A percentile compares a stretch with the other conserved stretches of the same genome.
Conservation (phyloP, 2,797 vertebrate genomes). For the Eleutherodactylus coqui region DNA sequence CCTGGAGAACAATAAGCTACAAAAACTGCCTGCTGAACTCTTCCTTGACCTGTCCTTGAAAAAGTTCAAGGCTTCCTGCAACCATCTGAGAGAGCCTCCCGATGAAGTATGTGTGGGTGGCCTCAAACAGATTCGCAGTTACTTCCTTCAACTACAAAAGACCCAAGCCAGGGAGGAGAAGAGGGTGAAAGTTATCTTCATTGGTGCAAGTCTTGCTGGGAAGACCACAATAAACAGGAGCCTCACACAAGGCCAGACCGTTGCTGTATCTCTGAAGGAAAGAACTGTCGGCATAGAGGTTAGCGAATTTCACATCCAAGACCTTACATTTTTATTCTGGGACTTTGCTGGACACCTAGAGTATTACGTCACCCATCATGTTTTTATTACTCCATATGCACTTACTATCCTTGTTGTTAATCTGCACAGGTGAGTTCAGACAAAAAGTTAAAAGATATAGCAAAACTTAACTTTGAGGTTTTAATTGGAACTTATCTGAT, state of each 20-base stretch:
- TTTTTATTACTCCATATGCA: constrained; percentile 79
- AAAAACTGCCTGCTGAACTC: constrained; percentile 71
- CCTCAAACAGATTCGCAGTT: constrained; percentile 75
- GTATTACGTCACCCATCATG: constrained; percentile 80
- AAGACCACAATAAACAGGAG: constrained; percentile 81
- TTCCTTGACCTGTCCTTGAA: constrained; percentile 70
- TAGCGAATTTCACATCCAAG: constrained; percentile 70
- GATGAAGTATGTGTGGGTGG: constrained; percentile 77
- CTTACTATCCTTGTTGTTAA: constrained; percentile 77
- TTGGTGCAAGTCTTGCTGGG: constrained; percentile 77
- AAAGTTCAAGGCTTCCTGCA: constrained; percentile 72
- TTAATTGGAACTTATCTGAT: not conserved
- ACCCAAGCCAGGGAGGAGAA: constrained; percentile 65
- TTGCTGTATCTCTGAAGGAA: constrained; percentile 70
- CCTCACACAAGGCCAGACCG: constrained; percentile 67
- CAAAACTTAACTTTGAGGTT: not conserved
- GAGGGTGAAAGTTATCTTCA: constrained; percentile 80
- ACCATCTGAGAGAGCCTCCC: constrained; percentile 74
- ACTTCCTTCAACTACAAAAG: constrained; percentile 73
- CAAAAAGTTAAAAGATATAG: not conserved
- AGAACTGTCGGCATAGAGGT: constrained; percentile 79
- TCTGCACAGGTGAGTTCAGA: constrained; percentile 71
- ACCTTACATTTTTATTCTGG: constrained; percentile 79
- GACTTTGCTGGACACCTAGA: constrained; percentile 82
- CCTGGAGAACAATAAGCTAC: constrained; percentile 74